phyloP scores from a whole-genome alignment of 1,140 invertebrate genomes.

The Heliconius nattereri region DNA sequence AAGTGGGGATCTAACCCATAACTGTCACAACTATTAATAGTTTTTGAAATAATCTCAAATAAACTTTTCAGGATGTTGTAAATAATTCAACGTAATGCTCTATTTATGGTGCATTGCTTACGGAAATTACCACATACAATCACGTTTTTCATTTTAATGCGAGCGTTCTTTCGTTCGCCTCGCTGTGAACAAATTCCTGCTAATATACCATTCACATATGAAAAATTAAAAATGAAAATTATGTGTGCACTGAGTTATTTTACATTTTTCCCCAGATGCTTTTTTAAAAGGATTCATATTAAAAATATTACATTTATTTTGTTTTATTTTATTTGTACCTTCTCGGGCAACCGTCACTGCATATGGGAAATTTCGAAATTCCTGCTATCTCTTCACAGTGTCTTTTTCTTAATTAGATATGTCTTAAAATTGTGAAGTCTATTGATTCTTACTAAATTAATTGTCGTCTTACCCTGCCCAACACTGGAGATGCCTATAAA shows the following conservation, averaged over 20 bases:
- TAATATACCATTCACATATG: slow-evolving; percentile 12
- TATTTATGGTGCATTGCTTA: slow-evolving; percentile 17
- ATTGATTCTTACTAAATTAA: too few relatives aligned
- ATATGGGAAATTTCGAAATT: too few relatives aligned
- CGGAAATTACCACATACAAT: slow-evolving; percentile 14
- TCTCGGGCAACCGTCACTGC: too few relatives aligned
- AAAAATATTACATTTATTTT: background rate
- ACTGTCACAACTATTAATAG: too few relatives aligned
- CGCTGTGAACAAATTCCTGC: slow-evolving; percentile 9
- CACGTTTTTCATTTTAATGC: slow-evolving; percentile 21
- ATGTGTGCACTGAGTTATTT: background rate
- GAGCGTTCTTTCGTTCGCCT: slow-evolving; percentile 11
- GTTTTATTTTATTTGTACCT: too few relatives aligned
- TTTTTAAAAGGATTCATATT: background rate
- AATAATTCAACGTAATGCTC: slow-evolving; percentile 18
- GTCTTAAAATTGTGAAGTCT: too few relatives aligned
- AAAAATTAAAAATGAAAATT: slow-evolving; percentile 7
- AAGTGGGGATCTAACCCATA: too few relatives aligned
- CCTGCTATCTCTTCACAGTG: too few relatives aligned
- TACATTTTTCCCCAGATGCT: background rate
- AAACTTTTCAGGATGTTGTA: background rate
- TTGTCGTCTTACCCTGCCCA: too few relatives aligned
- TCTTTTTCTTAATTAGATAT: too few relatives aligned
- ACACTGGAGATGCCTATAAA: too few relatives aligned
- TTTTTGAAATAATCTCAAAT: background rate